Percentiles rank a stretch among this genome's conserved stretches.
phyloP scores from a whole-genome alignment of 2,113 vertebrate species.

The Oryzias curvinotus region DNA sequence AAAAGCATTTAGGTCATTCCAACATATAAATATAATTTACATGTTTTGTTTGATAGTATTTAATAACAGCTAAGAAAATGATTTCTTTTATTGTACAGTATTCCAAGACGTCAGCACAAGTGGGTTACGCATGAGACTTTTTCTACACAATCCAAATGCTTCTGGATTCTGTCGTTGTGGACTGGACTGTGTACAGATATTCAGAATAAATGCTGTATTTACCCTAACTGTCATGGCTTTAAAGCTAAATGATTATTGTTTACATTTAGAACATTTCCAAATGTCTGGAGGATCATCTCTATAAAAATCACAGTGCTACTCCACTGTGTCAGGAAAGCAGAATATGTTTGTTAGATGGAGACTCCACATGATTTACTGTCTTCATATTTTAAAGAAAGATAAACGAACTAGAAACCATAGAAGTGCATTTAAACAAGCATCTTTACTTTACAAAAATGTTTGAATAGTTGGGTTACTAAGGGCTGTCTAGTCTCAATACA shows the following conservation, averaged over 20 bases:
- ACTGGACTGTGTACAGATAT: slow-evolving; percentile 68
- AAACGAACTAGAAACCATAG: too few species aligned
- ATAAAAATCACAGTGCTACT: slow-evolving; percentile 33
- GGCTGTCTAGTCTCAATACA: too few species aligned
- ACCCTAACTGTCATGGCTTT: slow-evolving; percentile 31
- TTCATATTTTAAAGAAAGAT: too few species aligned
- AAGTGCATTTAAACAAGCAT: too few species aligned
- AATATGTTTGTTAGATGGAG: slow-evolving; percentile 7
- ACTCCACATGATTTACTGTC: neutral
- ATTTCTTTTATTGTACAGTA: neutral
- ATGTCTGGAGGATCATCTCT: slow-evolving; percentile 56
- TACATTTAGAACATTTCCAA: slow-evolving; percentile 71
- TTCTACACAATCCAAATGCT: slow-evolving; percentile 10
- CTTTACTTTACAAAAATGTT: too few species aligned
- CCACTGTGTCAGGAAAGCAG: slow-evolving; percentile 17
- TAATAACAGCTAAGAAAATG: neutral
- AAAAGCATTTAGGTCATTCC: slow-evolving; percentile 25
- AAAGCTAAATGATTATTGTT: slow-evolving; percentile 55
- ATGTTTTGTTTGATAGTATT: neutral
- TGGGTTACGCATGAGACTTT: slow-evolving; percentile 2
- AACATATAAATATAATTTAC: slow-evolving; percentile 1
- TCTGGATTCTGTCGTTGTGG: slow-evolving; percentile 63
- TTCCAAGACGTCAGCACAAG: neutral
- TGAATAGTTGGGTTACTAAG: too few species aligned
- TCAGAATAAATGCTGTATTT: slow-evolving; percentile 73